phyloP scores from a whole-genome alignment of 2,888 invertebrate species.

The Xylota segnis region DNA sequence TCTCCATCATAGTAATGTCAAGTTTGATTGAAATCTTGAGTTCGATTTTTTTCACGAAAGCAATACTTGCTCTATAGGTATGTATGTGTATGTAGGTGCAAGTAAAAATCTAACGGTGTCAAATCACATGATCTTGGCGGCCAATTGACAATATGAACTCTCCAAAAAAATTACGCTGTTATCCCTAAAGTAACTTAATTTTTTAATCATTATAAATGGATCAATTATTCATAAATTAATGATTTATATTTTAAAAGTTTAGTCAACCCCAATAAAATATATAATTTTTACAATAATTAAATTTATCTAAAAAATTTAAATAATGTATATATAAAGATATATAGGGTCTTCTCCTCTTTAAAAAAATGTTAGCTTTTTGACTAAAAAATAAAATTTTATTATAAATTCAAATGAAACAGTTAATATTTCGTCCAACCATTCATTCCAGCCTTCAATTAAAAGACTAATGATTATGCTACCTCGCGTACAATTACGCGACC shows the following conservation, averaged over 20 bases:
- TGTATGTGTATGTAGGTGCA: too few relatives aligned
- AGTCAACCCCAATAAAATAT: conserved; percentile 88
- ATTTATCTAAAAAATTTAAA: conserved; percentile 83
- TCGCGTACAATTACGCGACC: too few relatives aligned
- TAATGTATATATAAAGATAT: conserved; percentile 87
- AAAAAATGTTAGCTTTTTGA: conserved; percentile 88
- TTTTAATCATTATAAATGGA: conserved; percentile 87
- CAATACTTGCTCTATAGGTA: too few relatives aligned
- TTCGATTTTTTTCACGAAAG: too few relatives aligned
- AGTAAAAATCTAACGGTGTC: too few relatives aligned
- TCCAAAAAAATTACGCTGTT: conserved; percentile 92
- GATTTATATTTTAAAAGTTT: conserved; percentile 85
- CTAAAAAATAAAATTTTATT: conserved; percentile 86
- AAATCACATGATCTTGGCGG: too few relatives aligned
- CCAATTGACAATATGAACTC: conserved; percentile 91
- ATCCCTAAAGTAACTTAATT: conserved; percentile 93
- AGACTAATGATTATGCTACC: conserved; percentile 93
- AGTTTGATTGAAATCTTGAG: too few relatives aligned
- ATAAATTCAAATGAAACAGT: conserved; percentile 86
- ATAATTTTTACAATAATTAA: conserved; percentile 79
- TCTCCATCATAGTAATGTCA: too few relatives aligned
- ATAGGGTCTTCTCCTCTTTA: conserved; percentile 92
- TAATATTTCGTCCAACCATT: conserved; percentile 89
- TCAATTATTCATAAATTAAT: conserved; percentile 85
- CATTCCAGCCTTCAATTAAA: conserved; percentile 92